phyloP scores from a whole-genome alignment of 1,140 invertebrate genomes.

The Anastrepha ludens region DNA sequence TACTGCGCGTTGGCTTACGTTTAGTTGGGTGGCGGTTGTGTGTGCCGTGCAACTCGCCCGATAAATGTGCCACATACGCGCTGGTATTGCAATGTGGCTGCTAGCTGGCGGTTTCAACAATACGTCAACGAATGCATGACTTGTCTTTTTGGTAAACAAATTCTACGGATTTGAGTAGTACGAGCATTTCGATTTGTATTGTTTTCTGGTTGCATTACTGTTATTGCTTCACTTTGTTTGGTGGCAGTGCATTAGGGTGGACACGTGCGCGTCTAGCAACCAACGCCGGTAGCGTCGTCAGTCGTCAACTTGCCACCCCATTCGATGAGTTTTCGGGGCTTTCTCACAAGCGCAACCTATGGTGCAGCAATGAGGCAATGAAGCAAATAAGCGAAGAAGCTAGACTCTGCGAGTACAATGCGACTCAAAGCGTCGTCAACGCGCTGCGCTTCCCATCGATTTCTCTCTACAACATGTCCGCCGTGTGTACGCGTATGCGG shows the following conservation, averaged over 20 bases:
- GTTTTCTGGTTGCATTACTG: constrained; percentile 19
- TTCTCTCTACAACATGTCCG: neutral
- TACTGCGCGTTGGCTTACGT: neutral
- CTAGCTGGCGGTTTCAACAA: neutral
- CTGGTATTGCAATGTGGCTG: neutral
- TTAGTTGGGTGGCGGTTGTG: neutral
- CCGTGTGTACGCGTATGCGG: neutral
- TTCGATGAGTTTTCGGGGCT: constrained; percentile 9
- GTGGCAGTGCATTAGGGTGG: constrained; percentile 20
- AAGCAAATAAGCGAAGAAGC: neutral
- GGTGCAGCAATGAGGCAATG: neutral
- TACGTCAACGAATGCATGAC: neutral
- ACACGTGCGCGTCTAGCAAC: constrained; percentile 41
- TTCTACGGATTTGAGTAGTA: neutral
- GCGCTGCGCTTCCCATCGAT: neutral
- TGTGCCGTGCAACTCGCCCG: neutral
- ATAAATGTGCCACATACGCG: constrained; percentile 32
- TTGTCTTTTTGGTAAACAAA: constrained; percentile 43
- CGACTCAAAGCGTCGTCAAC: constrained; percentile 5
- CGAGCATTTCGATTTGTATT: constrained; percentile 43
- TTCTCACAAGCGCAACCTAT: constrained; percentile 12
- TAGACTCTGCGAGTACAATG: neutral
- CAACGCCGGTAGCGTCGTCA: neutral
- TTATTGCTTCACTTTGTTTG: constrained; percentile 40
- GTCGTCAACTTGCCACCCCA: constrained; percentile 21